Conservation (phyloP, 2,113 vertebrate species). For the Brevimyrus niger region DNA sequence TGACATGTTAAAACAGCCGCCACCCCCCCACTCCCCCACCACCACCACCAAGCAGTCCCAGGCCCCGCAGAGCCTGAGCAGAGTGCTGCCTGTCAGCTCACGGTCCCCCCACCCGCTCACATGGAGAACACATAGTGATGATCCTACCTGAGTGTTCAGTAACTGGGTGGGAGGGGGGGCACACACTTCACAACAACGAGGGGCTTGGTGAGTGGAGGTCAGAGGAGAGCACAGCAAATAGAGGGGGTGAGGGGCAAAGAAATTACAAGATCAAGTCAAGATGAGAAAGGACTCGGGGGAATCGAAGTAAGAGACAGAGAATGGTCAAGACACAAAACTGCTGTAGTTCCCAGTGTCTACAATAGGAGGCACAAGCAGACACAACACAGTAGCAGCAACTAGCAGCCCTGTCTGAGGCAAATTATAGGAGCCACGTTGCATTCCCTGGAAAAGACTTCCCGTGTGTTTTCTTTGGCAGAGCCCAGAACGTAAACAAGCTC, state of each 20-base stretch:
- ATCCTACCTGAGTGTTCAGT: background rate
- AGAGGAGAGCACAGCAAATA: background rate
- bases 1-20: background rate
- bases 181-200: background rate
- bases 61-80: background rate
- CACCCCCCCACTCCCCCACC: too few relatives aligned
- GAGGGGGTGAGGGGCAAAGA: background rate
- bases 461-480: conserved; percentile 12
- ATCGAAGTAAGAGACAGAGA: background rate
- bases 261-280: background rate
- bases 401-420: background rate
- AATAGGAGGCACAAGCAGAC: background rate
- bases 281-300: background rate
- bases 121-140: background rate
- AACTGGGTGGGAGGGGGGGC: background rate
- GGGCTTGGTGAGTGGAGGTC: background rate
- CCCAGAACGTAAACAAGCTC: conserved; percentile 21
- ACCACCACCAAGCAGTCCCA: background rate
- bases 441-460: conserved; percentile 21
- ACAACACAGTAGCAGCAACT: background rate
- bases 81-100: background rate
- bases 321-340: background rate
- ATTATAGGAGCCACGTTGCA: conserved; percentile 18
- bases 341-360: background rate
- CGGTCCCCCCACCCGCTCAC: background rate